A percentile compares a stretch with the other conserved stretches of the same genome.
Conservation (phyloP, 2,888 invertebrate genomes). For the Myathropa florea region DNA sequence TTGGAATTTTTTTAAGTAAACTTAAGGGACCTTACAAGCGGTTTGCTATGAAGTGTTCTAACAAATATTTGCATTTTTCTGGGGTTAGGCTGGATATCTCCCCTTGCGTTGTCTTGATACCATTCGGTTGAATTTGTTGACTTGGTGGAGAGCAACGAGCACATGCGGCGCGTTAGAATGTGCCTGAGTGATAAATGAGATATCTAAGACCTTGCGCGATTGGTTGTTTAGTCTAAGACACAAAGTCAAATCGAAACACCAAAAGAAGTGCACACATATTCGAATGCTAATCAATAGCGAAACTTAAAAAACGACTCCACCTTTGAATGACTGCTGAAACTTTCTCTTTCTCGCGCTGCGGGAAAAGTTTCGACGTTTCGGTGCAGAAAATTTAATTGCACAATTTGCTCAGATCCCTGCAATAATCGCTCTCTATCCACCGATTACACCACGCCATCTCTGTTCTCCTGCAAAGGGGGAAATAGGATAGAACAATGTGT, state of each 20-base stretch:
- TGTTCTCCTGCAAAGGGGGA: background rate
- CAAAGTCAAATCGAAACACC: background rate
- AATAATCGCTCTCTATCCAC: slow-evolving; percentile 63
- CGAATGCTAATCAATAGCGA: background rate
- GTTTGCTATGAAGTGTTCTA: slow-evolving; percentile 4
- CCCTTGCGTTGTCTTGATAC: background rate
- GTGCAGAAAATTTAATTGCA: slow-evolving; percentile 66
- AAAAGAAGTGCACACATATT: background rate
- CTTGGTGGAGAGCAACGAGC: background rate
- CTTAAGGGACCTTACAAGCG: background rate
- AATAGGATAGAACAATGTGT: slow-evolving; percentile 29
- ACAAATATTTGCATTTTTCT: slow-evolving; percentile 60
- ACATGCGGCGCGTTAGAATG: too few species aligned
- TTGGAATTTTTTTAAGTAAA: slow-evolving; percentile 6
- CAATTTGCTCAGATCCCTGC: slow-evolving; percentile 59
- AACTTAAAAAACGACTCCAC: background rate
- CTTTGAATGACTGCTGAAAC: background rate
- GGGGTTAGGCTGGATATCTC: background rate
- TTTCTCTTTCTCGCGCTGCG: background rate
- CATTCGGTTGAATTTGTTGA: background rate
- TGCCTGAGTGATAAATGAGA: too few species aligned
- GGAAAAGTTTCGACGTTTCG: slow-evolving; percentile 49
- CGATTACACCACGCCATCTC: slow-evolving; percentile 55
- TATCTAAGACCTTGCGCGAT: too few species aligned
- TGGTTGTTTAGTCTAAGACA: too few species aligned